Percentiles rank a stretch among this genome's conserved stretches.
phyloP scores from a whole-genome alignment of 2,797 vertebrate genomes.

The Oreochromis grahami region DNA sequence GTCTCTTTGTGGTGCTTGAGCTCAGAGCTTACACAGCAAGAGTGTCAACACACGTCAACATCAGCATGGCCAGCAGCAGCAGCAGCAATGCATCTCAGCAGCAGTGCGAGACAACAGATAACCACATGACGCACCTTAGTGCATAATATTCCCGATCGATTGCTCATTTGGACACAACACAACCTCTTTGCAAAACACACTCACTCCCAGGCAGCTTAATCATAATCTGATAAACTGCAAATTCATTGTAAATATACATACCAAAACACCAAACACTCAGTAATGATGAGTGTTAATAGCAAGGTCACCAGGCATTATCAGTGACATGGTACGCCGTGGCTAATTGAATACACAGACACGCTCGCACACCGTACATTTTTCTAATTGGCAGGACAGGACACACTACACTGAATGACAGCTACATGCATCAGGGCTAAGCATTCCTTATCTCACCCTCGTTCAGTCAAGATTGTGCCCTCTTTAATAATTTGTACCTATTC shows the following conservation, averaged over 20 bases:
- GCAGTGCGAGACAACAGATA: conserved; percentile 47
- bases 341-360: neutral
- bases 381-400: neutral
- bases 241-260: neutral
- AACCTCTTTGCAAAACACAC: neutral
- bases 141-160: conserved; percentile 40
- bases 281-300: neutral
- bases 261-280: neutral
- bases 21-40: conserved; percentile 64
- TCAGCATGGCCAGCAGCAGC: conserved; percentile 39
- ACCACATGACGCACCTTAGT: conserved; percentile 58
- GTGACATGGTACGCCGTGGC: neutral
- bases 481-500: conserved; percentile 14
- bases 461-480: neutral
- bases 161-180: conserved; percentile 6
- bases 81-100: conserved; percentile 42
- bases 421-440: neutral
- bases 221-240: neutral
- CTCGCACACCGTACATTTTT: neutral
- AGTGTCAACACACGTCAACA: conserved; percentile 64
- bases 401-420: neutral
- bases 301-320: neutral
- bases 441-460: neutral
- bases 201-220: neutral
- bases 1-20: conserved; percentile 19